A percentile compares a stretch with the other conserved stretches of the same genome.
phyloP scores from a whole-genome alignment of 1,140 invertebrate species.

The Penaeus vannamei region DNA sequence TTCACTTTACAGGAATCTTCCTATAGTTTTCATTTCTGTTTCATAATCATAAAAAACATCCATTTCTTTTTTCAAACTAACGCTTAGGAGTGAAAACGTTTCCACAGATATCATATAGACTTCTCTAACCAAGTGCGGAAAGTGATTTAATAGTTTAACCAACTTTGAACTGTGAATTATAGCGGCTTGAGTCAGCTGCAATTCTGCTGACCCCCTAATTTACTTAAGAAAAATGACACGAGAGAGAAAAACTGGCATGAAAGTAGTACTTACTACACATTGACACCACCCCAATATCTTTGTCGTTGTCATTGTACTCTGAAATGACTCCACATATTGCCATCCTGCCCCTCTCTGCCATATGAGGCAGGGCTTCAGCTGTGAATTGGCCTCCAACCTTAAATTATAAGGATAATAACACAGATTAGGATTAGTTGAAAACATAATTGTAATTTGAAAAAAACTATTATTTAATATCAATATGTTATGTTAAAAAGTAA shows the following conservation, averaged over 20 bases:
- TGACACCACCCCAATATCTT: slow-evolving; percentile 54
- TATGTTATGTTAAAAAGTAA: background rate
- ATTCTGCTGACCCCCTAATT: too few species aligned
- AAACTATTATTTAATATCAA: background rate
- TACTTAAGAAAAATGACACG: background rate
- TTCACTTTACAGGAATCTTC: background rate
- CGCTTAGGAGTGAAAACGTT: too few species aligned
- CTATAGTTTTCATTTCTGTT: too few species aligned
- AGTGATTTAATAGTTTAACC: too few species aligned
- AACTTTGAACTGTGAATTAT: too few species aligned
- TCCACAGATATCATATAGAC: too few species aligned
- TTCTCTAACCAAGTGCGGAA: too few species aligned
- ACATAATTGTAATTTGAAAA: background rate
- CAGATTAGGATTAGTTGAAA: background rate
- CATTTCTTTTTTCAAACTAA: too few species aligned
- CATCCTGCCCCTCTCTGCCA: slow-evolving; percentile 78
- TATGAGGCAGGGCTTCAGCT: slow-evolving; percentile 76
- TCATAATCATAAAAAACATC: too few species aligned
- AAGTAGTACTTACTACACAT: slow-evolving; percentile 26
- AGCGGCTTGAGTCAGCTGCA: too few species aligned
- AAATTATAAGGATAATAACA: slow-evolving; percentile 65
- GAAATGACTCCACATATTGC: slow-evolving; percentile 79
- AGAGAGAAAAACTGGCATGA: background rate
- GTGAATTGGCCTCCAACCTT: slow-evolving; percentile 80
- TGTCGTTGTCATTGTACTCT: slow-evolving; percentile 74